Conservation (phyloP, 1,140 invertebrate genomes). For the Chionoecetes opilio region DNA sequence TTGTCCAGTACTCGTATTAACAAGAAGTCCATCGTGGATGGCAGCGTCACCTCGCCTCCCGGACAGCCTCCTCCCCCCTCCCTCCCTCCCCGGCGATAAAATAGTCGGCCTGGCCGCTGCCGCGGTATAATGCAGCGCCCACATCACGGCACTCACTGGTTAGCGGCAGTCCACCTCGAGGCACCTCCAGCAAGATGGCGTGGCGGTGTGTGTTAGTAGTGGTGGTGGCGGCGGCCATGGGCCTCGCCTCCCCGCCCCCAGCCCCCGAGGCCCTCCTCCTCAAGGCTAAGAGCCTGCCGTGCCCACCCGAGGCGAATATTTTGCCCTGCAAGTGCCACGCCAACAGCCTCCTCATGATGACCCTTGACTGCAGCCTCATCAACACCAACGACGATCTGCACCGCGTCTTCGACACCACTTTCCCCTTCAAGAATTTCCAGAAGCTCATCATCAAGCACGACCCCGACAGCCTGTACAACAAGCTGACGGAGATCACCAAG, state of each 20-base stretch:
- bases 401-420: neutral
- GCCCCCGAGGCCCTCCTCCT: neutral
- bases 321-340: neutral
- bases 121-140: neutral
- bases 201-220: neutral
- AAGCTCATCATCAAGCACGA: conserved; percentile 20
- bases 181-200: neutral
- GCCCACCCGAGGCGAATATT: neutral
- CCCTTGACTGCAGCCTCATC: neutral
- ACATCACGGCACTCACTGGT: neutral
- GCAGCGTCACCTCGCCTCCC: too few relatives aligned
- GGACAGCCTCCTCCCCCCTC: neutral
- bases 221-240: neutral
- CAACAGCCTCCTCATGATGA: neutral
- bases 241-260: neutral
- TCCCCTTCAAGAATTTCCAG: conserved; percentile 19
- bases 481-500: neutral
- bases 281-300: neutral
- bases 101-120: neutral
- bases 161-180: neutral
- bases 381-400: neutral
- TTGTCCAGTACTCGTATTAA: too few relatives aligned
- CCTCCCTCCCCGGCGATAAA: neutral
- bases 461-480: neutral
- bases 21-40: too few relatives aligned